phyloP scores from a whole-genome alignment of 1,140 invertebrate genomes.

The Atopsyche davidsoni region DNA sequence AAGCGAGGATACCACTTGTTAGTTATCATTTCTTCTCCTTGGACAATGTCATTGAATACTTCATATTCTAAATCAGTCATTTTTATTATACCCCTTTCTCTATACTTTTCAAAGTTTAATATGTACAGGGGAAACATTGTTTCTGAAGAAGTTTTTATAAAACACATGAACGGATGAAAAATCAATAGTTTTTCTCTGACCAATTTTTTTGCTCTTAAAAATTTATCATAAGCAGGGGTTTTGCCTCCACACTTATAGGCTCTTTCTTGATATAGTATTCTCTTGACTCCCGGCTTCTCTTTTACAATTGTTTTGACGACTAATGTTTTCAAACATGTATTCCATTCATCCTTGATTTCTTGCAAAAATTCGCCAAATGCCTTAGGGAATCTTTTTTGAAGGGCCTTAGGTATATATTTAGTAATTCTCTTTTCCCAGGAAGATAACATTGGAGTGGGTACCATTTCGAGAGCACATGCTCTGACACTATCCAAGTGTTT shows the following conservation, averaged over 20 bases:
- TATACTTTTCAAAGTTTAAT: constrained; percentile 50
- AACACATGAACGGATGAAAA: constrained; percentile 56
- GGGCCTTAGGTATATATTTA: constrained; percentile 39
- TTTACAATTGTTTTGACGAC: constrained; percentile 47
- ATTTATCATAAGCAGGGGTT: constrained; percentile 53
- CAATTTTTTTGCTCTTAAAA: constrained; percentile 50
- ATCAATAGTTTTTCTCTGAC: constrained; percentile 51
- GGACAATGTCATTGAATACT: constrained; percentile 44
- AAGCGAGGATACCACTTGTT: constrained; percentile 44
- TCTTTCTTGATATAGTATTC: constrained; percentile 40
- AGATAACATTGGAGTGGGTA: constrained; percentile 43
- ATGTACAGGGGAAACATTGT: constrained; percentile 49
- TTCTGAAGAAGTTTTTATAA: constrained; percentile 51
- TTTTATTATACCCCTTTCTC: constrained; percentile 39
- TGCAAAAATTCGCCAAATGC: constrained; percentile 42
- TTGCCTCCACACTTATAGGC: constrained; percentile 53
- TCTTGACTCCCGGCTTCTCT: constrained; percentile 39
- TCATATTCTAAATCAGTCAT: constrained; percentile 42
- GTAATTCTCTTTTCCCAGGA: constrained; percentile 49
- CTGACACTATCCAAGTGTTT: constrained; percentile 39
- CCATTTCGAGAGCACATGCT: constrained; percentile 38
- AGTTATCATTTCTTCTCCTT: constrained; percentile 42
- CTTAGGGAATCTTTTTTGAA: constrained; percentile 38
- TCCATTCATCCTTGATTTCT: constrained; percentile 47
- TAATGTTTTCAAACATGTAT: constrained; percentile 42